Conservation (phyloP, 2,888 invertebrate genomes). For the Alloscopus bannaensis region DNA sequence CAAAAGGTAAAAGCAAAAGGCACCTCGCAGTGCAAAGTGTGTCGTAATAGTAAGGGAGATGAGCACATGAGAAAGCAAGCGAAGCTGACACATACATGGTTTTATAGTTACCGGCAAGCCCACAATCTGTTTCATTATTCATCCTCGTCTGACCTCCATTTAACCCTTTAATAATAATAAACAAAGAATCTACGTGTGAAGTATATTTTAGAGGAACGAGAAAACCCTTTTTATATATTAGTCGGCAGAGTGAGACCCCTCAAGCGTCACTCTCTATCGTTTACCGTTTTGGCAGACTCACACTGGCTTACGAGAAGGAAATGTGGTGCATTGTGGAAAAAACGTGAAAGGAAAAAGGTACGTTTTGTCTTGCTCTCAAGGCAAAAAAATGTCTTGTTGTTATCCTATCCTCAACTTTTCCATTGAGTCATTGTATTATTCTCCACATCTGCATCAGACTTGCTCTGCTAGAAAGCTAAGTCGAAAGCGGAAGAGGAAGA, state of each 20-base stretch:
- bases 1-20: no score
- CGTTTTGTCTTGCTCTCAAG: no score
- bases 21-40: not conserved
- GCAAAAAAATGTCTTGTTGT: no score
- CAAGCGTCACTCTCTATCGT: slow-evolving; percentile 4
- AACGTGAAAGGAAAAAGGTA: slow-evolving; percentile 18
- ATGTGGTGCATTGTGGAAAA: slow-evolving; percentile 19
- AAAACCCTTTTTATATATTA: slow-evolving; percentile 7
- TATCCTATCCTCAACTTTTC: not conserved
- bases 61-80: no score
- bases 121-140: slow-evolving; percentile 56
- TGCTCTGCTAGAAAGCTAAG: not conserved
- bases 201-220: slow-evolving; percentile 13
- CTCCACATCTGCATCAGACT: slow-evolving; percentile 8
- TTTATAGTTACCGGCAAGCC: slow-evolving; percentile 16
- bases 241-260: not conserved
- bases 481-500: not conserved
- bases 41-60: no score
- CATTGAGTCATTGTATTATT: not conserved
- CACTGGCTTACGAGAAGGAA: not conserved
- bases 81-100: slow-evolving; percentile 10
- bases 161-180: slow-evolving; percentile 49
- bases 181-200: slow-evolving; percentile 48
- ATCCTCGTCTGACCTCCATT: slow-evolving; percentile 55
- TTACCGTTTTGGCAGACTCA: slow-evolving; percentile 20